Conservation (phyloP, 2,113 vertebrate species). For the Ceyx margarethae region DNA sequence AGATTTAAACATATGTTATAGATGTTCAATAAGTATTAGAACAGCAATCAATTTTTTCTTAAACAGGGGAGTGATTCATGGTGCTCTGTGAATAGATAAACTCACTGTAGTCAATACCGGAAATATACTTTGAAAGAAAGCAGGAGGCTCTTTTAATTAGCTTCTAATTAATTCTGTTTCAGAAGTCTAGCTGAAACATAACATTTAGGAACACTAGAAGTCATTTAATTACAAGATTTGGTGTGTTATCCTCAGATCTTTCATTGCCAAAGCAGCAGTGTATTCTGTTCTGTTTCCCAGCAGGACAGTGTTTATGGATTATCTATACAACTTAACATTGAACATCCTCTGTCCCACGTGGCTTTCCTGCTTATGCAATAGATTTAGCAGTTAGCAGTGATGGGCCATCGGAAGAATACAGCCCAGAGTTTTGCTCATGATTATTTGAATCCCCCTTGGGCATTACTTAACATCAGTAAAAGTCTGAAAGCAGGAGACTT, state of each 20-base stretch:
- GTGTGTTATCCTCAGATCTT: conserved; percentile 24
- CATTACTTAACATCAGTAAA: background rate
- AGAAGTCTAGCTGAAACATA: conserved; percentile 44
- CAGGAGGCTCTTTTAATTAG: conserved; percentile 60
- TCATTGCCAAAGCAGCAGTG: background rate
- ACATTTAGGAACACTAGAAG: conserved; percentile 37
- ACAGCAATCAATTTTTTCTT: conserved; percentile 72
- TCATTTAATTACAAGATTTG: conserved; percentile 59
- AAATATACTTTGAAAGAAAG: conserved; percentile 37
- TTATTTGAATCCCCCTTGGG: background rate
- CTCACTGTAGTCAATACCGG: conserved; percentile 3
- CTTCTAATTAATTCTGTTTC: conserved; percentile 60
- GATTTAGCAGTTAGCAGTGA: conserved; percentile 9
- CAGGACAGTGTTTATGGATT: conserved; percentile 49
- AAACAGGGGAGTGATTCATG: conserved; percentile 62
- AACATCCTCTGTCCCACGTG: background rate
- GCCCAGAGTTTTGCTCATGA: background rate
- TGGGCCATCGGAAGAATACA: background rate
- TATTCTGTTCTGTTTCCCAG: background rate
- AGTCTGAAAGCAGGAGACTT: conserved; percentile 7
- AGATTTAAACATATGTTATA: conserved; percentile 76
- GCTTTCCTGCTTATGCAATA: conserved; percentile 13
- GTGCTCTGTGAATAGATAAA: conserved; percentile 49
- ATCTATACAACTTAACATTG: background rate
- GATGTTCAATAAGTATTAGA: conserved; percentile 75